phyloP scores from a whole-genome alignment of 2,888 invertebrate genomes.

The Sarcophaga caerulescens region DNA sequence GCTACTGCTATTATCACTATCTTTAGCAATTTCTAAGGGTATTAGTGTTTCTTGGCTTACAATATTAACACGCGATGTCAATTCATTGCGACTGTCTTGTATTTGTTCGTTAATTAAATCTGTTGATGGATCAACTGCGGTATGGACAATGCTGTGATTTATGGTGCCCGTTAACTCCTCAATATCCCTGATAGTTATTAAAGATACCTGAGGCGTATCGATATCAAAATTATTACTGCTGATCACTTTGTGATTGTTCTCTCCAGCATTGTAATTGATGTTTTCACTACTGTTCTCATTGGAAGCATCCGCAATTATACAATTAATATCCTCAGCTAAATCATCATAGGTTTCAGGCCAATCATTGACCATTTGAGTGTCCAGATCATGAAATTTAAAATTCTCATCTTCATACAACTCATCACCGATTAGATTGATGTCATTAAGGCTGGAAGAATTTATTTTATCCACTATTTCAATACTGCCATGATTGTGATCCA shows the following conservation, averaged over 20 bases:
- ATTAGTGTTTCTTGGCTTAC: slow-evolving; percentile 36
- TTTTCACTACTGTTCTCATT: slow-evolving; percentile 37
- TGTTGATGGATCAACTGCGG: slow-evolving; percentile 13
- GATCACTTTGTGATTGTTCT: slow-evolving; percentile 38
- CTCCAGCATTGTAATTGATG: slow-evolving; percentile 2
- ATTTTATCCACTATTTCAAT: slow-evolving; percentile 40
- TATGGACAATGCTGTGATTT: slow-evolving; percentile 13
- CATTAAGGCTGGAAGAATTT: slow-evolving; percentile 43
- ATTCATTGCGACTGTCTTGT: slow-evolving; percentile 24
- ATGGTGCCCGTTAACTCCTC: slow-evolving; percentile 65
- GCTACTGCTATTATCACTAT: slow-evolving; percentile 29
- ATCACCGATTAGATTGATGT: slow-evolving; percentile 53
- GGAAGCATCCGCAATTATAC: slow-evolving; percentile 73
- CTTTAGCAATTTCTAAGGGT: background rate
- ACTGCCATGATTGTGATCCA: slow-evolving; percentile 70
- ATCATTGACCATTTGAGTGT: slow-evolving; percentile 65
- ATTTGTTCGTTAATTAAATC: slow-evolving; percentile 41
- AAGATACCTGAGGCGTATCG: slow-evolving; percentile 74
- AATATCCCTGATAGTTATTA: slow-evolving; percentile 71
- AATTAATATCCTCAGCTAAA: slow-evolving; percentile 74
- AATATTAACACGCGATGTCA: background rate
- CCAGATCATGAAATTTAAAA: slow-evolving; percentile 69
- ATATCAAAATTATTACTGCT: slow-evolving; percentile 69
- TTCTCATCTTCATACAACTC: slow-evolving; percentile 62
- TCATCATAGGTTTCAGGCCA: slow-evolving; percentile 74